Percentiles rank a stretch among this genome's conserved stretches.
Conservation (phyloP, 2,888 invertebrate species). For the Altica lythri region DNA sequence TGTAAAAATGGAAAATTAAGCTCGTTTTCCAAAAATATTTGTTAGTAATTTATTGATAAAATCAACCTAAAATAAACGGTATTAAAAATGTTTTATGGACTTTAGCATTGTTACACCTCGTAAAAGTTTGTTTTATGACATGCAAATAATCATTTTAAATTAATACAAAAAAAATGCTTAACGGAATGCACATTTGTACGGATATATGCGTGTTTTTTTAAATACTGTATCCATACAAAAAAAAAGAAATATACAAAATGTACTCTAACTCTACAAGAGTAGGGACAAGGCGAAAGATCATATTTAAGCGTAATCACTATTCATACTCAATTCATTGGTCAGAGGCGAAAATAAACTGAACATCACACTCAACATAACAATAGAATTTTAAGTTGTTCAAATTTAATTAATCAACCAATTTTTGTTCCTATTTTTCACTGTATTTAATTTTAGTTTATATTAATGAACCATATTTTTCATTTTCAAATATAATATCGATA, state of each 20-base stretch:
- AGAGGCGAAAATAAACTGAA: constrained; percentile 3
- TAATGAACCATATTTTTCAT: no score
- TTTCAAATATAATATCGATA: no score
- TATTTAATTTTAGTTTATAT: no score
- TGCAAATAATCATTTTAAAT: constrained; percentile 30
- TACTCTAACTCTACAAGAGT: constrained; percentile 37
- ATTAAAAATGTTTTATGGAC: background rate
- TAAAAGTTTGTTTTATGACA: constrained; percentile 17
- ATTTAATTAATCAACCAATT: no score
- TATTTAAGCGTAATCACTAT: constrained; percentile 36
- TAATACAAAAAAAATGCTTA: constrained; percentile 36
- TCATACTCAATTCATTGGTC: constrained; percentile 12
- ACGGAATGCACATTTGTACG: constrained; percentile 50
- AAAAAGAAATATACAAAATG: constrained; percentile 37
- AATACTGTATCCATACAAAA: constrained; percentile 40
- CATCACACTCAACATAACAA: constrained; percentile 12
- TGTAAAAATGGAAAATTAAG: constrained; percentile 1
- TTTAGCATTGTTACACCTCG: constrained; percentile 5
- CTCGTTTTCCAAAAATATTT: no score
- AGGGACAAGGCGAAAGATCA: constrained; percentile 35
- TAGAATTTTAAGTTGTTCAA: no score
- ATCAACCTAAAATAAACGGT: no score
- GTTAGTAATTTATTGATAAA: no score
- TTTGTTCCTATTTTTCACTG: no score
- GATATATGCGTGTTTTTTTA: constrained; percentile 42